phyloP scores from a whole-genome alignment of 2,797 vertebrate species.

The Anguilla pacifica region DNA sequence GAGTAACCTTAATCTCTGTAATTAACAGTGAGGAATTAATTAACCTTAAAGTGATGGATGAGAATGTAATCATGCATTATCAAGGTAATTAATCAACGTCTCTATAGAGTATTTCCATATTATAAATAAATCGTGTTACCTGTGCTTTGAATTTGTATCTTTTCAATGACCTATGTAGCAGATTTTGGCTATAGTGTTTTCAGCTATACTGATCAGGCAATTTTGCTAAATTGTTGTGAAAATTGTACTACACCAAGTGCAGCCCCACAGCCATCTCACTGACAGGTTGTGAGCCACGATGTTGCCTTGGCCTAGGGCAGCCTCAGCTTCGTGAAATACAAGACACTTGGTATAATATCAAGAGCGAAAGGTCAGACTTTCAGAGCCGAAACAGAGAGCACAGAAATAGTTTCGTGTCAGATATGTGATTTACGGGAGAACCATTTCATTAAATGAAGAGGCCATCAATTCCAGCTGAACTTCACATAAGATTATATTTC shows the following conservation, averaged over 20 bases:
- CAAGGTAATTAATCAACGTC: not conserved
- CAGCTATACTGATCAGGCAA: not conserved
- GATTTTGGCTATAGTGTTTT: not conserved
- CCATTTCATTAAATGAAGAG: not conserved
- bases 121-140: not conserved
- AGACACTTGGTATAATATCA: not conserved
- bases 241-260: not conserved
- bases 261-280: too few species aligned
- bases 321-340: not conserved
- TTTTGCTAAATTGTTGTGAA: not conserved
- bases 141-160: not conserved
- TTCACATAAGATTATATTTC: not conserved
- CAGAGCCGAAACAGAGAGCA: not conserved
- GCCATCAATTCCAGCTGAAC: not conserved
- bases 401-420: conserved; percentile 3
- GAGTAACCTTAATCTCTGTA: not conserved
- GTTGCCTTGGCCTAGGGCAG: not conserved
- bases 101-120: not conserved
- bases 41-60: conserved; percentile 7
- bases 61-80: not conserved
- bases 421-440: not conserved
- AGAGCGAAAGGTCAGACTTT: not conserved
- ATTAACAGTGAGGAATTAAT: not conserved
- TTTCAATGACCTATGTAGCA: not conserved
- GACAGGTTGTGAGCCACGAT: not conserved